Conservation (phyloP, 2,113 vertebrate species). For the Mormoops blainvillei region DNA sequence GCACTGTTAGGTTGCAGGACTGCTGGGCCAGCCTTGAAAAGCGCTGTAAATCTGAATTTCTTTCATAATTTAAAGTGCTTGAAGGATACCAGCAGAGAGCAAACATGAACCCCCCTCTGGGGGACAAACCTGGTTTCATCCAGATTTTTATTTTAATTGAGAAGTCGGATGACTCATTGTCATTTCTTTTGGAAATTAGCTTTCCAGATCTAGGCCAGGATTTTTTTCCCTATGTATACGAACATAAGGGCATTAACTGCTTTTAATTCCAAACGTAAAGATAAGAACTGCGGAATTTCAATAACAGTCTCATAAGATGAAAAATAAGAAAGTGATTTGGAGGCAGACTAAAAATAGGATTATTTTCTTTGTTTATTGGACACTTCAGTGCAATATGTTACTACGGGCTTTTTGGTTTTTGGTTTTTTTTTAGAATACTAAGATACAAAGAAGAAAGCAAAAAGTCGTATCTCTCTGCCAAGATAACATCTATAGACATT, state of each 20-base stretch:
- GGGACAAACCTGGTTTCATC: conserved; percentile 23
- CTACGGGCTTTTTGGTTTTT: background rate
- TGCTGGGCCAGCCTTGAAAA: background rate
- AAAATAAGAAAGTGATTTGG: background rate
- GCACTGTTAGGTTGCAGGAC: background rate
- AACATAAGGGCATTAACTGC: background rate
- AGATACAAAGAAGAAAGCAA: background rate
- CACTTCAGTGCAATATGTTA: background rate
- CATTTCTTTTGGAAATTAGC: conserved; percentile 35
- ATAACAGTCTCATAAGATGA: background rate
- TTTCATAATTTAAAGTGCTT: background rate
- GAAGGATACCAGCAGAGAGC: background rate
- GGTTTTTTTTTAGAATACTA: background rate
- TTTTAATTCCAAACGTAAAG: conserved; percentile 20
- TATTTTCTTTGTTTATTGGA: background rate
- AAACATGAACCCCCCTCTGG: background rate
- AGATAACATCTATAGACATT: background rate
- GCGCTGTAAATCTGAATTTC: background rate
- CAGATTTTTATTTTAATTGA: background rate
- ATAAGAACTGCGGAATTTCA: background rate
- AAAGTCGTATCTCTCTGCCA: background rate
- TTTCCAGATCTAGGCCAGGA: background rate
- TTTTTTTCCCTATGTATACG: background rate
- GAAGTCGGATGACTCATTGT: background rate
- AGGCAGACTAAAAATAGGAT: background rate